Evolutionary conservation across 2,888 invertebrate species (phyloP), one percentile per base, ranked within the genome.

Genomic region (Stramonita haemastoma): DNA sequence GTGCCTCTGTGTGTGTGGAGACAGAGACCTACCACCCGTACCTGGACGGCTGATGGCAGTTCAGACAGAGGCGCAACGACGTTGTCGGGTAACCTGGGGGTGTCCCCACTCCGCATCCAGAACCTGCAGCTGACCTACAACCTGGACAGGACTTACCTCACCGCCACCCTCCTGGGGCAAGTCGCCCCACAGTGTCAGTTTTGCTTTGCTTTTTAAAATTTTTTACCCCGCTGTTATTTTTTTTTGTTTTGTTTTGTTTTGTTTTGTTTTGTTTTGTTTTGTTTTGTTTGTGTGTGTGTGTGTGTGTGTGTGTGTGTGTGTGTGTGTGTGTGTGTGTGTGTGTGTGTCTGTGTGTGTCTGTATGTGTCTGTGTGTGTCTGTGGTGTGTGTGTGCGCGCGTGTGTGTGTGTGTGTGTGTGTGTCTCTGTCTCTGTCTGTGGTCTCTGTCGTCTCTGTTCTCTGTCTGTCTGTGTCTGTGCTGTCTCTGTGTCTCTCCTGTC

Each of bases 1-100:
- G 32, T 79, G 15, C 34, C 0, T 81, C 15, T 81, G 22, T 81
- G 17, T 81, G 22, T 32, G 34, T 36, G 34, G 8, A 32, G 8
- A 19, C 89, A 94, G 94, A 92, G 29, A 89, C 90, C 19, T 94
- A 93, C 86, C 92, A 93, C 77, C 93, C 94, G 11, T 92, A 91
- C 22, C 88, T 94, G 56, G 92, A 92, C 79, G 89, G 86, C 4
- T 89, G 91, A n/a, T 92, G 92, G 83, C 60, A 87, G 57, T 93
- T 94, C 89, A 91, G 91, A 57, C 91, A 92, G 89, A 90, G n/a
- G 92, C 91, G 19, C 92, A 92, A 70, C 87, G 89, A 13, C 87
- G 36, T 32, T 94, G 87, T 90, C 92, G 17, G 87, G 91, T 36
- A 66, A 90, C 4, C 91, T 92, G 6, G 86, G 90, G 22, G 89